Evolutionary conservation across 2,888 invertebrate genomes (phyloP), one percentile per base, ranked within the genome.

Genomic region (Nesidiocoris tenuis): DNA sequence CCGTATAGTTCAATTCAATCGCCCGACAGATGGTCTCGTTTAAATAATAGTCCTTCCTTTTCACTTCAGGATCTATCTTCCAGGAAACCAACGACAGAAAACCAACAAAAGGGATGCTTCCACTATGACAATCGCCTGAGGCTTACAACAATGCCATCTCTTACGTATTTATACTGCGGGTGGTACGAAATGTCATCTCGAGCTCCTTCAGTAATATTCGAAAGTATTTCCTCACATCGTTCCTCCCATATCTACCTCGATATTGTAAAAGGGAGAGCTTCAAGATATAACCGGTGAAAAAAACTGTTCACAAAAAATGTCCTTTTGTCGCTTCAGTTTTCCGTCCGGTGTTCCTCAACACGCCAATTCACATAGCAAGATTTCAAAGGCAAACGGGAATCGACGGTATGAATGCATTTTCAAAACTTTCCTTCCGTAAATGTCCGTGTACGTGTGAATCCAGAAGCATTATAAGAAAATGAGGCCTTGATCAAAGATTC

Each of bases 111-210:
- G 3, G 39, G n/a, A n/a, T 39, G 5, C 39, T 39, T 39, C 5
- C 39, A n/a, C n/a, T n/a, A n/a, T n/a, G n/a, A n/a, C 12, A 12
- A 3, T 39, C 39, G 39, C 39, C 39, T 39, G 3, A 39, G 39
- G 39, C 39, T 7, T 39, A n/a, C 39, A 39, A 7, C 70, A 70
- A 70, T 70, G 25, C 59, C 57, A 70, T 59, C 59, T 12, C 17
- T 59, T 70, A 70, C 70, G 59, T 70, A 70, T 70, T 70, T 70
- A 70, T 70, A 59, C 59, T 23, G 70, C 25, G 70, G 70, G 59
- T 70, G 59, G 57, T 1, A 2, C 21, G 39, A 39, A 7, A 7
- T 39, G 39, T 21, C 59, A 22, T 25, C 70, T 54, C 70, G 57
- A 19, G 22, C 59, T 56, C 25, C 22, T 54, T 59, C 57, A 70